These are phyloP conservation scores for Vombatus ursinus DNA, from an alignment of 2,113 vertebrate species.

Conservation along the genomic window DNA sequence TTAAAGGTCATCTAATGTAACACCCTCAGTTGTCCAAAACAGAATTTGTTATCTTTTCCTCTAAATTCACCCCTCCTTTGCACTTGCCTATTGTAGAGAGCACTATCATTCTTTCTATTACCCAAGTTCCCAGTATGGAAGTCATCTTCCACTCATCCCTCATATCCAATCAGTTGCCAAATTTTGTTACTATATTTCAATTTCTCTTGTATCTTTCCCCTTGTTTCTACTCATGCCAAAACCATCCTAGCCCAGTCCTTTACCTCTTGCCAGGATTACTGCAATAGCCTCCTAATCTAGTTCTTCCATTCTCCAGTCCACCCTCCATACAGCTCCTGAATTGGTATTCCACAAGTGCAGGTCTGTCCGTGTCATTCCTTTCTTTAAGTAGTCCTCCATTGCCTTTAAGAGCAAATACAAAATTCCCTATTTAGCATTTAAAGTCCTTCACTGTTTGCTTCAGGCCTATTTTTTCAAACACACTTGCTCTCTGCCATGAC, in stretches of 20 bases:
- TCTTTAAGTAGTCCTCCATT: not conserved
- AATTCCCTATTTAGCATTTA: not conserved
- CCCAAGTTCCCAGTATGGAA: not conserved
- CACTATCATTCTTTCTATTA: not conserved
- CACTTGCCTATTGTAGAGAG: not conserved
- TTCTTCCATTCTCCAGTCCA: not conserved
- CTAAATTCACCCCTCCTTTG: not conserved
- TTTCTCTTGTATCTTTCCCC: not conserved
- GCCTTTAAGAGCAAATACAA: not conserved
- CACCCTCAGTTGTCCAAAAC: not conserved
- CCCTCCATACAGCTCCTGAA: not conserved
- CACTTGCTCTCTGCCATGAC: not conserved
- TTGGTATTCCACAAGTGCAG: not conserved
- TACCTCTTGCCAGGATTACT: not conserved
- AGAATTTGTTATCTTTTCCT: not conserved
- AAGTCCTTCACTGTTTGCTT: not conserved
- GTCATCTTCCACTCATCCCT: not conserved
- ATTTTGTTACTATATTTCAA: not conserved
- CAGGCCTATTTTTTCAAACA: not conserved
- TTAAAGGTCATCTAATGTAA: not conserved
- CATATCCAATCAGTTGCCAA: not conserved
- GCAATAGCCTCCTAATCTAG: not conserved
- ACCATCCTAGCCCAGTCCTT: not conserved
- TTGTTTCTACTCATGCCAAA: not conserved
- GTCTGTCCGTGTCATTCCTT: not conserved